Evolutionary conservation across 64 coral and sea anemone species (phyloP).

Genomic region (Stichodactyla helianthus): DNA sequence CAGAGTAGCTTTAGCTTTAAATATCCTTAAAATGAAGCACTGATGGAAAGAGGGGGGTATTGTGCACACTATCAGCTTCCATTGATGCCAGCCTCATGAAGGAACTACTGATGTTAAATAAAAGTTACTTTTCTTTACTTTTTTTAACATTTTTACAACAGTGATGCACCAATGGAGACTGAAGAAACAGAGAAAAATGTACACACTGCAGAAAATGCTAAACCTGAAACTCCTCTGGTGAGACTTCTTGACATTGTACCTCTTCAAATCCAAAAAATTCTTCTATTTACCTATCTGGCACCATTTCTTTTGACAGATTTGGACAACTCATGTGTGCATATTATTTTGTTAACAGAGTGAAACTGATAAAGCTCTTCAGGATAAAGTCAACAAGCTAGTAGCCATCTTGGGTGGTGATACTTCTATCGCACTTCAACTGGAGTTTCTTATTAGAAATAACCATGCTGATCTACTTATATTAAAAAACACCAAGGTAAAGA

Average conservation of each 20-base stretch:
- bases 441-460: conserved; percentile 98
- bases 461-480: conserved; percentile 96
- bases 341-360: conserved; percentile 60
- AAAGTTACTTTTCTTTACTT: neutral
- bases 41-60: no score
- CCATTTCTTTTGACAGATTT: neutral
- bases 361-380: conserved; percentile 72
- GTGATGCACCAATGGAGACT: conserved; percentile 69
- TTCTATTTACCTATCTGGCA: neutral
- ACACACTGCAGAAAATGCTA: conserved; percentile 50
- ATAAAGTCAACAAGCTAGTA: conserved; percentile 81
- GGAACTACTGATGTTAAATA: neutral
- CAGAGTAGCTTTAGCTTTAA: no score
- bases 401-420: conserved; percentile 91
- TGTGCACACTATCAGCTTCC: neutral
- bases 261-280: neutral
- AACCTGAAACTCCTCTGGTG: conserved; percentile 65
- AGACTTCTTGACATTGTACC: neutral
- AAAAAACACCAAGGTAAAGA: conserved; percentile 91
- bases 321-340: neutral
- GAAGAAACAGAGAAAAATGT: conserved; percentile 67
- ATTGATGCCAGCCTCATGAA: neutral
- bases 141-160: neutral
- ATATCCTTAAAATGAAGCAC: no score
- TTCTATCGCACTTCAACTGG: conserved; percentile 84